Evolutionary conservation across 1,140 invertebrate species (phyloP).

Genomic region (Whitmania pigra): DNA sequence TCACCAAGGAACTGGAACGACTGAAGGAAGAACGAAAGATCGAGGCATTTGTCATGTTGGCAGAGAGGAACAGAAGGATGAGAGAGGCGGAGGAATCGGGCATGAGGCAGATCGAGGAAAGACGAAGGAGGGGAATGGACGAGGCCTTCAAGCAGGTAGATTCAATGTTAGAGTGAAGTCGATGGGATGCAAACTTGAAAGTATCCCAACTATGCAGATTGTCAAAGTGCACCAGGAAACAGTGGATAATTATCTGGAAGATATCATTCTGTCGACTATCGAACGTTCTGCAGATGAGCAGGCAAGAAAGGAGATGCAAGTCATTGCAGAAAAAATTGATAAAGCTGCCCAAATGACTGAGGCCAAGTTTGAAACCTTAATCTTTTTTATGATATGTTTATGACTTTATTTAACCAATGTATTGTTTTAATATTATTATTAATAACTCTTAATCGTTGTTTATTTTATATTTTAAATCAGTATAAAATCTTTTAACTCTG

Average conservation of each 20-base stretch:
- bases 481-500: background rate
- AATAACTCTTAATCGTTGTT: background rate
- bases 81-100: slow-evolving; percentile 61
- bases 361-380: slow-evolving; percentile 29
- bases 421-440: slow-evolving; percentile 13
- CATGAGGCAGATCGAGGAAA: slow-evolving; percentile 54
- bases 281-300: slow-evolving; percentile 48
- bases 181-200: background rate
- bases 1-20: slow-evolving; percentile 59
- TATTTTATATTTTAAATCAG: too few species aligned
- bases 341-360: slow-evolving; percentile 44
- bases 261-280: slow-evolving; percentile 51
- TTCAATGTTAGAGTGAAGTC: background rate
- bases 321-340: slow-evolving; percentile 51
- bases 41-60: slow-evolving; percentile 56
- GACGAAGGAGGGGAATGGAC: slow-evolving; percentile 55
- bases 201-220: slow-evolving; percentile 33
- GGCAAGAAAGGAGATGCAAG: slow-evolving; percentile 46
- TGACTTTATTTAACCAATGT: background rate
- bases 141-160: slow-evolving; percentile 59
- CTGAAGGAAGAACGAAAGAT: slow-evolving; percentile 58
- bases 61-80: slow-evolving; percentile 53
- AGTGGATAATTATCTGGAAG: slow-evolving; percentile 53
- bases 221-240: slow-evolving; percentile 50
- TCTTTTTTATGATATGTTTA: slow-evolving; percentile 1